Percentiles rank a stretch among this genome's conserved stretches.
These are phyloP conservation scores for Menidia menidia DNA, from an alignment of 2,797 vertebrate genomes.

Conservation along the genomic window DNA sequence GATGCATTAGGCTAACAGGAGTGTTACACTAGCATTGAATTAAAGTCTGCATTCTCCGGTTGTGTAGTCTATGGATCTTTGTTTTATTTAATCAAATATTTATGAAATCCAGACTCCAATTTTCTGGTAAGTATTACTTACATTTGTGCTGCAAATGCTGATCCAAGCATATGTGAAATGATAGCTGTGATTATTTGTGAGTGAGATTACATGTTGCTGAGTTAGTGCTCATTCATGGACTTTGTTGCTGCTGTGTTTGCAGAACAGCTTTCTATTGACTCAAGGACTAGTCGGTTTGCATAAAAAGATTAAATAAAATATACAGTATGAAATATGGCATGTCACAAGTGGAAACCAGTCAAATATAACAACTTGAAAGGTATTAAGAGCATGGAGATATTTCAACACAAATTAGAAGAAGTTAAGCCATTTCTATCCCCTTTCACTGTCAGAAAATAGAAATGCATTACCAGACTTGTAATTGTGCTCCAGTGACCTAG, in stretches of 20 bases:
- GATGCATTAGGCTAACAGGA: constrained; percentile 45
- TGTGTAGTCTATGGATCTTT: constrained; percentile 29
- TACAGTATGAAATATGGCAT: constrained; percentile 39
- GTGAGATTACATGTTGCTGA: constrained; percentile 48
- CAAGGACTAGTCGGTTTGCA: constrained; percentile 54
- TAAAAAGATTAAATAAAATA: constrained; percentile 47
- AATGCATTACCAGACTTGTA: constrained; percentile 53
- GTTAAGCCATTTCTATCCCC: constrained; percentile 46
- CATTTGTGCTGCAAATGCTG: constrained; percentile 21
- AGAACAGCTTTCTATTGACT: constrained; percentile 59
- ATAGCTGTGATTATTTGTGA: constrained; percentile 54
- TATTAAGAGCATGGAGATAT: constrained; percentile 26
- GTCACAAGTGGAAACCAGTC: constrained; percentile 38
- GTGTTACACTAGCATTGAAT: constrained; percentile 52
- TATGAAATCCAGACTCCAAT: constrained; percentile 49
- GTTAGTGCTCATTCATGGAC: constrained; percentile 47
- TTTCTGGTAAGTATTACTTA: constrained; percentile 47
- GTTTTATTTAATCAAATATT: constrained; percentile 70
- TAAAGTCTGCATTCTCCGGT: constrained; percentile 46
- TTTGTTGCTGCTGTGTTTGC: constrained; percentile 46
- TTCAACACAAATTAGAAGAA: constrained; percentile 48
- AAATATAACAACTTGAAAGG: constrained; percentile 43
- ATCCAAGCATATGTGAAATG: constrained; percentile 48
- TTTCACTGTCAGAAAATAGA: constrained; percentile 49
- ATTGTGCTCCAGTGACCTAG: constrained; percentile 77